These are phyloP conservation scores for Aquatica leii DNA, from an alignment of 2,888 invertebrate species.

Conservation along the genomic window DNA sequence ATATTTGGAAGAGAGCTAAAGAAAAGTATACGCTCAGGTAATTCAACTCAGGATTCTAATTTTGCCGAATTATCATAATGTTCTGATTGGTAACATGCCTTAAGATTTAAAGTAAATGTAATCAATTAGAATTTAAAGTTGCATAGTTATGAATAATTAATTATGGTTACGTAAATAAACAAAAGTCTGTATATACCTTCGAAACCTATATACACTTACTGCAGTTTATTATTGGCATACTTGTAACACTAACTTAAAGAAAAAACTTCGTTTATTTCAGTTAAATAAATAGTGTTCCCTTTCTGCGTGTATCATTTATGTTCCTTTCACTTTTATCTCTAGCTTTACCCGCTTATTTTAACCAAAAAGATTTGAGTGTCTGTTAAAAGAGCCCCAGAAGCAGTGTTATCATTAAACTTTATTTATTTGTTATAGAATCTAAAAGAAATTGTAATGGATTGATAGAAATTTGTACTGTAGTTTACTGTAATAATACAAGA, in stretches of 20 bases:
- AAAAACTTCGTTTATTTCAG: conserved; percentile 58
- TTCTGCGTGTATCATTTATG: conserved; percentile 35
- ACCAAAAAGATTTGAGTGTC: too few relatives aligned
- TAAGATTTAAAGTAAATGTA: conserved; percentile 14
- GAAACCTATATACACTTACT: conserved; percentile 42
- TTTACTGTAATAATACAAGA: too few relatives aligned
- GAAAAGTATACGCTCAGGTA: conserved; percentile 59
- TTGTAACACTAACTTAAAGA: conserved; percentile 53
- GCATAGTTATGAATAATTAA: conserved; percentile 35
- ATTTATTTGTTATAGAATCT: too few relatives aligned
- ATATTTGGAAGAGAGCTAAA: conserved; percentile 42
- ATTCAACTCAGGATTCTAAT: conserved; percentile 58
- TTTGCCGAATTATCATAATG: conserved; percentile 9
- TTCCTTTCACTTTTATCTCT: background rate
- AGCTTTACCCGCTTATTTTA: too few relatives aligned
- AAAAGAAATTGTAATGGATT: too few relatives aligned
- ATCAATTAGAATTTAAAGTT: conserved; percentile 23
- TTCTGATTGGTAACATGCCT: conserved; percentile 10
- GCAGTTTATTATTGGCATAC: conserved; percentile 54
- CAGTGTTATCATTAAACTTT: too few relatives aligned
- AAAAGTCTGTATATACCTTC: conserved; percentile 40
- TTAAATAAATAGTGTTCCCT: conserved; percentile 64
- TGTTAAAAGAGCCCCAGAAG: too few relatives aligned
- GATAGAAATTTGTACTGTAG: too few relatives aligned
- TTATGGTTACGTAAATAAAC: conserved; percentile 35